A percentile compares a stretch with the other conserved stretches of the same genome.
Evolutionary conservation across 1,140 invertebrate genomes (phyloP).

Genomic region (Pogonomyrmex barbatus): DNA sequence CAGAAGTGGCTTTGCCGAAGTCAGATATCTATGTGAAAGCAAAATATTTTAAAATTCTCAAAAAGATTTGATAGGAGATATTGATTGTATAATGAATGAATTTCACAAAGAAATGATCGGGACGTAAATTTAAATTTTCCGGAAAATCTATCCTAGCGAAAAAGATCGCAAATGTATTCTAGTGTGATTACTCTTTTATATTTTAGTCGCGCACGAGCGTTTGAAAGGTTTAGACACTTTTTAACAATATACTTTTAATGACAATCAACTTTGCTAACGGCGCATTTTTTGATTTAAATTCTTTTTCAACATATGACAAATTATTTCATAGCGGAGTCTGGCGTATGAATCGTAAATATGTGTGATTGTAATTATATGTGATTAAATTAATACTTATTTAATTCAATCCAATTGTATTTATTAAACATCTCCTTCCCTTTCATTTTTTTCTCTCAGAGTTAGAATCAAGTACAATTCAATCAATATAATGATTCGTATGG

Average conservation of each 20-base stretch:
- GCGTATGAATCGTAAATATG: constrained; percentile 72
- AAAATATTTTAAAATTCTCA: too few species aligned
- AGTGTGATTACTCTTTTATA: constrained; percentile 10
- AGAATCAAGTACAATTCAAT: background rate
- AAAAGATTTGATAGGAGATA: too few species aligned
- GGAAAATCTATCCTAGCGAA: too few species aligned
- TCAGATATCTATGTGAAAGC: too few species aligned
- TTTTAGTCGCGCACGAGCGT: background rate
- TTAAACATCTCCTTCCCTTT: background rate
- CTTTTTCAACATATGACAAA: constrained; percentile 24
- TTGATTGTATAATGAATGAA: too few species aligned
- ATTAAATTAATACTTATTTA: constrained; percentile 82
- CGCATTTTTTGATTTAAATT: background rate
- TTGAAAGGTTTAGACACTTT: constrained; percentile 25
- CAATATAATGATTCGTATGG: background rate
- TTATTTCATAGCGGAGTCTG: constrained; percentile 41
- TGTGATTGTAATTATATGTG: constrained; percentile 82
- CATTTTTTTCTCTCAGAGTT: background rate
- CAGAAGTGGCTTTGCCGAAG: background rate
- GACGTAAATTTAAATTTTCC: too few species aligned
- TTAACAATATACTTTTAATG: constrained; percentile 6
- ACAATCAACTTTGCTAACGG: constrained; percentile 3
- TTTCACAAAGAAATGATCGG: too few species aligned
- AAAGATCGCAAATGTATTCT: background rate
- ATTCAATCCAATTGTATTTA: constrained; percentile 60